phyloP scores from a whole-genome alignment of 2,888 invertebrate species.

The Andrena camellia region DNA sequence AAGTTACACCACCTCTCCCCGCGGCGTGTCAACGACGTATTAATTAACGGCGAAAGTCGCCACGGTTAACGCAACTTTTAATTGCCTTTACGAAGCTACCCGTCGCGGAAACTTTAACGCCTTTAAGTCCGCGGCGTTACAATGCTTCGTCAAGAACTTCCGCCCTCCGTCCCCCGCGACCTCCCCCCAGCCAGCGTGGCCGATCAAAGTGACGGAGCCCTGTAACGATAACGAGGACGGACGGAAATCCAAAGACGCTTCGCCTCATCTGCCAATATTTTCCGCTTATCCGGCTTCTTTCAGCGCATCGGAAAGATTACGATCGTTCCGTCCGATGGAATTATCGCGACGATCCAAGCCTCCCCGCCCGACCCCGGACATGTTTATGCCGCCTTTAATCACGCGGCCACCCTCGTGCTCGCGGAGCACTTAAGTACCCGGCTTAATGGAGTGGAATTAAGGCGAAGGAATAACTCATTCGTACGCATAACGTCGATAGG shows the following conservation, averaged over 20 bases:
- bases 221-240: not conserved
- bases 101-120: slow-evolving; percentile 48
- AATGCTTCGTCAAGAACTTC: slow-evolving; percentile 24
- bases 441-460: slow-evolving; percentile 73
- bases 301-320: slow-evolving; percentile 29
- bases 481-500: slow-evolving; percentile 69
- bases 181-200: not conserved
- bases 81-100: slow-evolving; percentile 53
- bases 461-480: slow-evolving; percentile 73
- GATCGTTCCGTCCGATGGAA: slow-evolving; percentile 28
- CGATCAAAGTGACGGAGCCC: not conserved
- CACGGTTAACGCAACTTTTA: slow-evolving; percentile 54
- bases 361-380: slow-evolving; percentile 1
- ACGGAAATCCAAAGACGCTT: not conserved
- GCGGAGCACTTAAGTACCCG: slow-evolving; percentile 67
- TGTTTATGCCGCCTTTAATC: slow-evolving; percentile 68
- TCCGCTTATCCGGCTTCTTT: slow-evolving; percentile 25
- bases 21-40: slow-evolving; percentile 54
- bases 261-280: slow-evolving; percentile 32
- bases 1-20: slow-evolving; percentile 43
- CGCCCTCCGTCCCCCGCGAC: not conserved
- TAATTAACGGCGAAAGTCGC: slow-evolving; percentile 62
- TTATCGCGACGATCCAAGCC: slow-evolving; percentile 42
- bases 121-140: slow-evolving; percentile 34
- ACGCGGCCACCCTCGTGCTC: slow-evolving; percentile 56